Evolutionary conservation across 2,888 invertebrate species (phyloP), one percentile per base, ranked within the genome.

Genomic region (Tuberolachnus salignus): DNA sequence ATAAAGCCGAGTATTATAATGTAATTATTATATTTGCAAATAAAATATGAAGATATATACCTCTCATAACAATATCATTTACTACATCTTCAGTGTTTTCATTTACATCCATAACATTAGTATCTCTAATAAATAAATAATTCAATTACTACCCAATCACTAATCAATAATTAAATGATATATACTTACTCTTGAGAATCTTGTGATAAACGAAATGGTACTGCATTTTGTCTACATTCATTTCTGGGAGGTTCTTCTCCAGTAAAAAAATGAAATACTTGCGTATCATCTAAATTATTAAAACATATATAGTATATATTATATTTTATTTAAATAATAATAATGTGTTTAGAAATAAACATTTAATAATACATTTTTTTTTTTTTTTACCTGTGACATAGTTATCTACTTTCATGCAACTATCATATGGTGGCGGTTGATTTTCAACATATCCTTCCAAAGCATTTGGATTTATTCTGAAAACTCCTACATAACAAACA

Each of bases 181-280:
- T 70, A 72, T 8, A 23, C 46, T 66, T 75, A 75, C 75, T 57
- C 66, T 67, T n/a, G 0, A 57, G 19, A 34, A 66, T 75, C 66
- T 14, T 53, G 23, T 19, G 3, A 1, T 10, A 57, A 34, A 46
- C 66, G 26, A 67, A 75, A 75, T 75, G 75, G 75, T 19, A 75
- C 75, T 26, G 75, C 75, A 67, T 67, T 75, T 49, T 75, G 75
- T 57, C 75, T 75, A 66, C 75, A 75, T 46, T 75, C 75, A 16
- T 75, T 75, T 75, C 75, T 75, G 16, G 75, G 75, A 1, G 75
- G 75, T 44, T 66, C 55, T 57, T 75, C 75, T 19, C 75, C 75
- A 57, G 75, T 75, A 57, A 75, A 75, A 46, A 75, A 75, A 75
- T 75, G 75, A 67, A 75, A 75, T 23, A 67, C 75, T 57, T 75